Percentiles rank a stretch among this genome's conserved stretches.
These are phyloP conservation scores for Ephialtes manifestator DNA, from an alignment of 2,888 invertebrate genomes.

Conservation along the genomic window DNA sequence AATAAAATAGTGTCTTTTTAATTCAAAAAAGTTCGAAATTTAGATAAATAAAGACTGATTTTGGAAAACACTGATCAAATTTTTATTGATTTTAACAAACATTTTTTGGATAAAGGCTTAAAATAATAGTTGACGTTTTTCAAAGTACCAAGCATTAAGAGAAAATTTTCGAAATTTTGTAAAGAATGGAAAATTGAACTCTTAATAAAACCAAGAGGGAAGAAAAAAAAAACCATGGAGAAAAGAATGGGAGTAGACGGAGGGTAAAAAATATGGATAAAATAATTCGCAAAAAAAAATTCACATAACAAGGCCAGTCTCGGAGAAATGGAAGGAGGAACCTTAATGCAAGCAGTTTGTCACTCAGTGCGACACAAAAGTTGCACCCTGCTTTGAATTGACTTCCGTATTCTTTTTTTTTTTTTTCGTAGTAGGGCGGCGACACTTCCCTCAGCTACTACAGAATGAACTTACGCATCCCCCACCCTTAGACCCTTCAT, in stretches of 20 bases:
- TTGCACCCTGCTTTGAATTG: slow-evolving; percentile 37
- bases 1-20: too few relatives aligned
- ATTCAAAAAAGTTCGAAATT: too few relatives aligned
- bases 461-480: slow-evolving; percentile 69
- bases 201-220: neutral
- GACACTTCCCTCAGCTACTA: slow-evolving; percentile 42
- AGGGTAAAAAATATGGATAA: neutral
- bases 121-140: too few relatives aligned
- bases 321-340: neutral
- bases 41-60: too few relatives aligned
- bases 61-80: too few relatives aligned
- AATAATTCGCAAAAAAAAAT: neutral
- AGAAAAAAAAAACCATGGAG: neutral
- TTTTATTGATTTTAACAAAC: too few relatives aligned
- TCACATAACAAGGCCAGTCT: neutral
- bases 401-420: slow-evolving; percentile 39
- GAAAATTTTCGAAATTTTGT: too few relatives aligned
- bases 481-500: slow-evolving; percentile 64
- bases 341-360: neutral
- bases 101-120: too few relatives aligned
- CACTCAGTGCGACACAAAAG: slow-evolving; percentile 38
- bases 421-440: slow-evolving; percentile 16
- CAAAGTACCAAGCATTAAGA: too few relatives aligned
- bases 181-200: too few relatives aligned
- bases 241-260: neutral